Evolutionary conservation across 2,888 invertebrate genomes (phyloP), one percentile per base, ranked within the genome.

Genomic region (Pasiphila rectangulata): DNA sequence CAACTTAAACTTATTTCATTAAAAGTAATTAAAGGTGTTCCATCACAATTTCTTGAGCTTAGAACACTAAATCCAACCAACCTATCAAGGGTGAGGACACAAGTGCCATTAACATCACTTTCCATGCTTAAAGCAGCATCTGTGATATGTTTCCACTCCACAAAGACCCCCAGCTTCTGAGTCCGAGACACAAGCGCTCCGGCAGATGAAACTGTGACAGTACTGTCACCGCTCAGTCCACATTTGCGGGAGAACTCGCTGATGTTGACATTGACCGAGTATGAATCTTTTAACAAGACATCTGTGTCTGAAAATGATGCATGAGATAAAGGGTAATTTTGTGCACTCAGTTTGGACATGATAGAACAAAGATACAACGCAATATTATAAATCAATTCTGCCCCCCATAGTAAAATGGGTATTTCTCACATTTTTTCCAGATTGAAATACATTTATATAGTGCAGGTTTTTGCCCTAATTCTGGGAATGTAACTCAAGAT

Each of bases 61-160:
- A n/a, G n/a, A n/a, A n/a, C n/a, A n/a, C 1, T 3, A 19, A 35
- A 46, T 32, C 21, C 9, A 56, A 83, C 87, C 55, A 73, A 92
- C 92, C 90, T 90, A 83, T 91, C 90, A n/a, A 93, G 87, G 61
- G 89, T 90, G 56, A 93, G 80, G 20, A 91, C 86, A 65, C 93
- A 92, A 25, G 90, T 90, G 56, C 81, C 88, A 67, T 90, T 90
- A 46, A 90, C 90, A 61, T 92, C 92, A 4, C 82, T 85, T 1
- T 86, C 79, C 42, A 83, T 83, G 50, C 83, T 83, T 56, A 92
- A 74, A 42, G 89, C 85, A 32, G 91, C 91, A 50, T 91, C 90
- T 39, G 78, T 84, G 55, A 93, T 83, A 46, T 92, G 90, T 54
- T 83, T 86, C 93, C 93, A 93, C 17, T 90, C 88, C 60, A 93